Conservation (phyloP, 1,140 invertebrate species). For the Euura lappo region DNA sequence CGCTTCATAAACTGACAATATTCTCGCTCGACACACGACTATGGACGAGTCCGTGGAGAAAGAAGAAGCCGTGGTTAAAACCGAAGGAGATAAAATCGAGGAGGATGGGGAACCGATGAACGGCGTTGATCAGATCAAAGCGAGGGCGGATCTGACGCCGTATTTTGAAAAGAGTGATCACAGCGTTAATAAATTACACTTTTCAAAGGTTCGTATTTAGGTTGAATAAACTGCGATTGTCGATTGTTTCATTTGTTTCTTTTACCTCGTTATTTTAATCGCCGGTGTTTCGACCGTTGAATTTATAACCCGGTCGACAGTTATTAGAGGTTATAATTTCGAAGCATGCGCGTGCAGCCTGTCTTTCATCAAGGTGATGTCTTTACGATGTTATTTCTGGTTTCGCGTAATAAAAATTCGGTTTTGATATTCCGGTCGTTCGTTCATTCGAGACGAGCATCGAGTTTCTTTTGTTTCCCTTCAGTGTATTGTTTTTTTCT, state of each 20-base stretch:
- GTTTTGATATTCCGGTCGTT: no score
- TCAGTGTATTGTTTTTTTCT: no score
- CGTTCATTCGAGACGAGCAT: no score
- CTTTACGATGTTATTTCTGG: no score
- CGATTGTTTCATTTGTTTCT: conserved; percentile 7
- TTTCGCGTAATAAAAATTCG: no score
- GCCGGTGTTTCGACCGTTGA: neutral
- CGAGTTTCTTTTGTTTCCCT: no score
- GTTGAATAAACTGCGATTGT: neutral
- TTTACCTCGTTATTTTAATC: neutral
- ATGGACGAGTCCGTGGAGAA: neutral
- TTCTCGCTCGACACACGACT: neutral
- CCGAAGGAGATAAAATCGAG: neutral
- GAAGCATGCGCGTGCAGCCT: no score
- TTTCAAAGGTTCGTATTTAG: conserved; percentile 38
- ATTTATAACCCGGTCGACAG: neutral
- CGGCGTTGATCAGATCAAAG: conserved; percentile 22
- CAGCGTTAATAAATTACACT: conserved; percentile 42
- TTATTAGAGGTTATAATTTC: neutral
- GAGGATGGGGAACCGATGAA: neutral
- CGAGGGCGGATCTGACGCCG: conserved; percentile 33
- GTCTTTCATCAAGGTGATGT: no score
- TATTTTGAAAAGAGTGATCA: conserved; percentile 43
- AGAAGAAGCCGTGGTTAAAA: neutral
- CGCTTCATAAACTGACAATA: neutral